Evolutionary conservation across 2,113 vertebrate species (phyloP).

Genomic region (Ondatra zibethicus): DNA sequence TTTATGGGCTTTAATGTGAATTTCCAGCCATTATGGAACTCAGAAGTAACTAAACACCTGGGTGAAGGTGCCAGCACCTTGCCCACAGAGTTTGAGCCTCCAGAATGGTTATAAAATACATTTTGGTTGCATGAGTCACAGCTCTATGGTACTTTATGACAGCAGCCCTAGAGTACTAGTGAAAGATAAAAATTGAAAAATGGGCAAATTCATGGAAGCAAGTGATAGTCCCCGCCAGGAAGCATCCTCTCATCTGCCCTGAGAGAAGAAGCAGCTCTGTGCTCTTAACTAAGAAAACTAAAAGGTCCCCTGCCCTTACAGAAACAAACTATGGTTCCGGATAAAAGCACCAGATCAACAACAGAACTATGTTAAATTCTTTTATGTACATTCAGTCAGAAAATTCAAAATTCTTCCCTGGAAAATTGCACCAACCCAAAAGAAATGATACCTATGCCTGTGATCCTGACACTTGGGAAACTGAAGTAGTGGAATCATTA

Average conservation of each 20-base stretch:
- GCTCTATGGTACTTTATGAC: neutral
- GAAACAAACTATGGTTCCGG: neutral
- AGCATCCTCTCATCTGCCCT: neutral
- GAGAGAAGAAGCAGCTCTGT: neutral
- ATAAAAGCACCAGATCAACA: neutral
- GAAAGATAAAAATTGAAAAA: neutral
- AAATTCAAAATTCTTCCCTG: neutral
- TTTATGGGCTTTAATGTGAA: too few species aligned
- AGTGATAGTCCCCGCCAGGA: neutral
- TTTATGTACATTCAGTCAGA: neutral
- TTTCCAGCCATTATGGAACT: neutral
- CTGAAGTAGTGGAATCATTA: neutral
- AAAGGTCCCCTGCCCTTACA: too few species aligned
- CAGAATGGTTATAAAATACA: neutral
- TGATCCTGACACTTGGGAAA: neutral
- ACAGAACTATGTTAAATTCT: neutral
- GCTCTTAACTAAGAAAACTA: neutral
- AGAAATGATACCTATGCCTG: neutral
- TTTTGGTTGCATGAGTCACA: neutral
- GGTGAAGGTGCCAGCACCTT: neutral
- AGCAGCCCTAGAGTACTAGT: neutral
- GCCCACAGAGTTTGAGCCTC: neutral
- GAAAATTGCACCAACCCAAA: neutral
- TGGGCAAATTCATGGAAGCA: neutral
- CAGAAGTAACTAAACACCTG: neutral